A percentile compares a stretch with the other conserved stretches of the same genome.
Conservation (phyloP, 1,140 invertebrate genomes). For the Gryllus bimaculatus region DNA sequence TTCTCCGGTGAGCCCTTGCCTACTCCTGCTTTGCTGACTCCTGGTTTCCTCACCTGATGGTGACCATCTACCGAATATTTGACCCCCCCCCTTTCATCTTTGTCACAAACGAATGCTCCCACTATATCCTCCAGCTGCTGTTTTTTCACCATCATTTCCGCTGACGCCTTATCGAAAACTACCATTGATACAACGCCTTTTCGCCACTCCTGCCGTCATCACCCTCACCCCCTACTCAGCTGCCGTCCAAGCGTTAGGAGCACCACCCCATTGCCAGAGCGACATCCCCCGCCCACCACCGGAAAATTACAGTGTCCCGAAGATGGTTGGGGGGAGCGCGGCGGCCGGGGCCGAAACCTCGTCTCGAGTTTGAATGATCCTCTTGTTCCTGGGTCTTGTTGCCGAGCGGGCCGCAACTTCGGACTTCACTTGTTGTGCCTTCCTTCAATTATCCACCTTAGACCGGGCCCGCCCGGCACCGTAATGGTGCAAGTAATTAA, state of each 20-base stretch:
- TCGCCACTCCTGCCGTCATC: no score
- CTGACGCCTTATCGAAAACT: no score
- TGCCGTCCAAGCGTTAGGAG: no score
- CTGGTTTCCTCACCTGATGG: no score
- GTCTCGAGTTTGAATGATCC: constrained; percentile 3
- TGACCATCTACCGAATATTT: no score
- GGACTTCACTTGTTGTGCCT: constrained; percentile 3
- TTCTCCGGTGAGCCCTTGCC: no score
- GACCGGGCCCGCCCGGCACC: background rate
- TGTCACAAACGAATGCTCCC: background rate
- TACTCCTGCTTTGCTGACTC: no score
- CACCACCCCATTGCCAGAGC: no score
- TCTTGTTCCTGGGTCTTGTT: background rate
- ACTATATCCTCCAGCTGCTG: no score
- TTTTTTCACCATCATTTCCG: no score
- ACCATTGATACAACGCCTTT: no score
- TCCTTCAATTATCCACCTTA: constrained; percentile 4
- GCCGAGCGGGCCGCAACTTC: constrained; percentile 1
- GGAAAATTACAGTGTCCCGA: background rate
- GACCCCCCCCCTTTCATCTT: background rate
- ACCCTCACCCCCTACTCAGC: no score
- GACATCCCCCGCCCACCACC: background rate
- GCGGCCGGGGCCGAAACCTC: background rate
- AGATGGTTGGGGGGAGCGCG: background rate
- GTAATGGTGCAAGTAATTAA: constrained; percentile 1